These are phyloP conservation scores for Alosa alosa DNA, from an alignment of 2,113 vertebrate genomes.

Conservation along the genomic window DNA sequence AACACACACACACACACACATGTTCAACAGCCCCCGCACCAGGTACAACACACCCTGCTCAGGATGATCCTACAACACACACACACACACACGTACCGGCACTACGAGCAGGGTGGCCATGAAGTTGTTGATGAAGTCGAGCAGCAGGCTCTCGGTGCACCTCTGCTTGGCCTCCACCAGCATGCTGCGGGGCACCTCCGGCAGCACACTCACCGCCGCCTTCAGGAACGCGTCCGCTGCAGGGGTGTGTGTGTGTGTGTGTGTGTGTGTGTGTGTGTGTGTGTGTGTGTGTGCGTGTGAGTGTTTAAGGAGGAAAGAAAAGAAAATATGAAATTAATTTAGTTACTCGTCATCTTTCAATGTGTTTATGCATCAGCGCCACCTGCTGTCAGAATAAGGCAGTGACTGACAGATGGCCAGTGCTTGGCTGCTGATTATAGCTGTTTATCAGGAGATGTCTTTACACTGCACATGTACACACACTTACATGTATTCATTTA, in stretches of 20 bases:
- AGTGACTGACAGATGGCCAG: background rate
- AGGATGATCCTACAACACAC: slow-evolving; percentile 55
- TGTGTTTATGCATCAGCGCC: background rate
- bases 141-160: slow-evolving; percentile 84
- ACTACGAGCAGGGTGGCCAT: slow-evolving; percentile 87
- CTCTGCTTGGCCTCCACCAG: slow-evolving; percentile 89
- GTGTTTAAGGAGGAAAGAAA: too few species aligned
- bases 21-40: slow-evolving; percentile 78
- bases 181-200: slow-evolving; percentile 89
- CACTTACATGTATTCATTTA: too few species aligned
- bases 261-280: slow-evolving; percentile 1
- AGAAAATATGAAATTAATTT: background rate
- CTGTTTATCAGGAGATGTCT: too few species aligned
- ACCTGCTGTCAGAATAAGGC: background rate
- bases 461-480: too few species aligned
- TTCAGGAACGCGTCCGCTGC: slow-evolving; percentile 96
- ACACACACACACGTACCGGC: slow-evolving; percentile 75
- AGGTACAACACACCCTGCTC: slow-evolving; percentile 93
- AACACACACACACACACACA: background rate
- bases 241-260: background rate
- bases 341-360: too few species aligned
- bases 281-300: too few species aligned
- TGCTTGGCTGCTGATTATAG: too few species aligned
- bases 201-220: slow-evolving; percentile 86
- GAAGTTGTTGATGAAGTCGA: slow-evolving; percentile 94